These are phyloP conservation scores for Poeciliopsis infans DNA, from an alignment of 2,797 vertebrate genomes.

Conservation along the genomic window DNA sequence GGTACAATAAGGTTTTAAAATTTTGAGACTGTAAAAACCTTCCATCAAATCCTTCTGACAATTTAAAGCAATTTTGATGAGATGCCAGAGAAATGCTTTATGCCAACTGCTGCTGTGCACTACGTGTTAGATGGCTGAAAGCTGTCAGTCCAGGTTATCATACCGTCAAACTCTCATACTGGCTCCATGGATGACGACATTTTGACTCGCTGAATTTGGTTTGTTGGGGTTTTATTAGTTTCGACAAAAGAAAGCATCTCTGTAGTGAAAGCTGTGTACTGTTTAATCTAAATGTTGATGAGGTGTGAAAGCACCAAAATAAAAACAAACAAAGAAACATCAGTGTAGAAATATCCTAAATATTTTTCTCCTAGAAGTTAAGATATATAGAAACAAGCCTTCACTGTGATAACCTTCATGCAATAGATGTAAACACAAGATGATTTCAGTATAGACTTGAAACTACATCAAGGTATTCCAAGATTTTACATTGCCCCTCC, in stretches of 20 bases:
- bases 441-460: neutral
- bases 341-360: neutral
- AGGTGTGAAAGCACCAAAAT: neutral
- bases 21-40: neutral
- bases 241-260: neutral
- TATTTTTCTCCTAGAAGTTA: neutral
- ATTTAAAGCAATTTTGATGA: neutral
- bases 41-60: neutral
- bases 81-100: neutral
- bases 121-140: no score
- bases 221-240: neutral
- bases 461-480: neutral
- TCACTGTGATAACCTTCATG: neutral
- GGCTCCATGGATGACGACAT: neutral
- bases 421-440: neutral
- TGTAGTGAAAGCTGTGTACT: neutral
- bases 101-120: no score
- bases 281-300: neutral
- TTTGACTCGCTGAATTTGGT: neutral
- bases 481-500: neutral
- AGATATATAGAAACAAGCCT: neutral
- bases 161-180: neutral
- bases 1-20: neutral
- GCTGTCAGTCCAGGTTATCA: neutral
- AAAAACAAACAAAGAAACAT: neutral